Evolutionary conservation across 2,113 vertebrate species (phyloP).

Genomic region (Poecile atricapillus): DNA sequence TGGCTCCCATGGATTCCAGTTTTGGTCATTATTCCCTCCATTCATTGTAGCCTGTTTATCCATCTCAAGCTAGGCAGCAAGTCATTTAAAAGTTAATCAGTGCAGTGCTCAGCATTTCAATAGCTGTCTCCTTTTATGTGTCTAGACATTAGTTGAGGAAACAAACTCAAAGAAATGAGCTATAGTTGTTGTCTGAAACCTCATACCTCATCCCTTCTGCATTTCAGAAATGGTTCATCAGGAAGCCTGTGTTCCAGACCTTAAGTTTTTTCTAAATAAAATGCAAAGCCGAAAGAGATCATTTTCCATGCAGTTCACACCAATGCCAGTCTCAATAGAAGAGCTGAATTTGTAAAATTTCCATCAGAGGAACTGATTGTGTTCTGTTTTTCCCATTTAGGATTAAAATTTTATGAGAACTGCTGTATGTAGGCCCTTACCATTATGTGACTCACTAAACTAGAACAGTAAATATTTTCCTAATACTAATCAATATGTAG

Average conservation of each 20-base stretch:
- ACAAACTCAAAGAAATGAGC: conserved; percentile 27
- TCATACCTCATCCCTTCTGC: neutral
- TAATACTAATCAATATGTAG: neutral
- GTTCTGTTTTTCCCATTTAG: neutral
- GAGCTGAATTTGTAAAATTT: neutral
- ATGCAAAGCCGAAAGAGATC: neutral
- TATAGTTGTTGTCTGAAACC: neutral
- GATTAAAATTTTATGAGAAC: neutral
- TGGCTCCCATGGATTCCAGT: conserved; percentile 33
- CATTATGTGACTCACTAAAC: neutral
- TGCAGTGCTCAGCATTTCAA: conserved; percentile 58
- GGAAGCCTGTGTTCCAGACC: neutral
- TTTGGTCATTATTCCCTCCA: conserved; percentile 34
- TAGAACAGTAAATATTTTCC: neutral
- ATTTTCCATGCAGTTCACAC: neutral
- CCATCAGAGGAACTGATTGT: neutral
- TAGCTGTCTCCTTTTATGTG: conserved; percentile 36
- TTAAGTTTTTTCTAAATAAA: conserved; percentile 7
- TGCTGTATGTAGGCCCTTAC: neutral
- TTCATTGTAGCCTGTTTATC: conserved; percentile 47
- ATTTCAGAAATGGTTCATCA: conserved; percentile 30
- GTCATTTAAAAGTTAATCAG: conserved; percentile 68
- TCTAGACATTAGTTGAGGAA: conserved; percentile 33
- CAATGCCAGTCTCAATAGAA: neutral
- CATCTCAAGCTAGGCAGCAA: conserved; percentile 44